A percentile compares a stretch with the other conserved stretches of the same genome.
phyloP scores from a whole-genome alignment of 1,140 invertebrate species.

The Drosophila funebris region DNA sequence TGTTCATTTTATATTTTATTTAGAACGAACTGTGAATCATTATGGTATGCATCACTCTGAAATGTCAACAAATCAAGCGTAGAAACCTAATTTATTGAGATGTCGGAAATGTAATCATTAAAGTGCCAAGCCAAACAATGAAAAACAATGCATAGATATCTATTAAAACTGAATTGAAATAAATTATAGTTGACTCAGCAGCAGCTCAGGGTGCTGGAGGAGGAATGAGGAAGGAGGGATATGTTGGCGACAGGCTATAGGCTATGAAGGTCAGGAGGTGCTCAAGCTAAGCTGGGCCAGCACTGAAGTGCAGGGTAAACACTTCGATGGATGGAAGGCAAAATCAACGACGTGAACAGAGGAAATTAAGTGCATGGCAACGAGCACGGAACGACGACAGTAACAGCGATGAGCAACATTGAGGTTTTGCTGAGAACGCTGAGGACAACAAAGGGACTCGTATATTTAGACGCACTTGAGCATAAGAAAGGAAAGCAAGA shows the following conservation, averaged over 20 bases:
- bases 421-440: background rate
- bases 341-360: conserved; percentile 63
- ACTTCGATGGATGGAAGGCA: conserved; percentile 55
- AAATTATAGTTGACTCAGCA: conserved; percentile 59
- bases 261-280: conserved; percentile 27
- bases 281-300: conserved; percentile 30
- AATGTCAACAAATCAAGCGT: conserved; percentile 57
- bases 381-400: conserved; percentile 5
- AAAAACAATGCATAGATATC: conserved; percentile 76
- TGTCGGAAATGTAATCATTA: conserved; percentile 58
- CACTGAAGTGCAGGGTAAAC: conserved; percentile 67
- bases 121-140: conserved; percentile 40
- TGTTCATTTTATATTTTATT: background rate
- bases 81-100: conserved; percentile 58
- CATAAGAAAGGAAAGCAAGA: conserved; percentile 30
- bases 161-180: conserved; percentile 75
- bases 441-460: conserved; percentile 60
- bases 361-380: conserved; percentile 72
- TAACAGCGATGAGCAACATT: background rate
- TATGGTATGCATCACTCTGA: conserved; percentile 18
- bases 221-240: background rate
- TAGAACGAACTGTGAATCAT: conserved; percentile 1
- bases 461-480: conserved; percentile 51
- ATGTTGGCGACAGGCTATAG: background rate
- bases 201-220: background rate